Evolutionary conservation across 1,140 invertebrate species (phyloP).

Genomic region (Ips nitidus): DNA sequence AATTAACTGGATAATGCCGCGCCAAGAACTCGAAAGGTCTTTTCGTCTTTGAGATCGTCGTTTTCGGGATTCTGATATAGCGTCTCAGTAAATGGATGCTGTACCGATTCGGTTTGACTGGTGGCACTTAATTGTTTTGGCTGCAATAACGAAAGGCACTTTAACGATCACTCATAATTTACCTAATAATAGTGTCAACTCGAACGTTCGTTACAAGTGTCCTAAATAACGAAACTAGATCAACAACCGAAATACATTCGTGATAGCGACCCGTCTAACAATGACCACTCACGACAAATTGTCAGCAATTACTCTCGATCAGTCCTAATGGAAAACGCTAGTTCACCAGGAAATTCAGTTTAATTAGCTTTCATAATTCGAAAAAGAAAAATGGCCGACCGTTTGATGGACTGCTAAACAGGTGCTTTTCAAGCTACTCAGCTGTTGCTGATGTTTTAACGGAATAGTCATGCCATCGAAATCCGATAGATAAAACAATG

Average conservation of each 20-base stretch:
- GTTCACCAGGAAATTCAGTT: conserved; percentile 35
- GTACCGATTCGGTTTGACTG: no score
- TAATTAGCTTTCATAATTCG: conserved; percentile 39
- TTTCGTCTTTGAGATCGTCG: no score
- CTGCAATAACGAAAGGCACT: no score
- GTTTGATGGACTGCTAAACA: conserved; percentile 36
- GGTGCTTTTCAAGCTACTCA: conserved; percentile 26
- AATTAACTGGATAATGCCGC: conserved; percentile 18
- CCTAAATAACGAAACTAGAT: conserved; percentile 14
- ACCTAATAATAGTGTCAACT: neutral
- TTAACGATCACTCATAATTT: neutral
- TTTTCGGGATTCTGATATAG: no score
- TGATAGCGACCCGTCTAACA: conserved; percentile 10
- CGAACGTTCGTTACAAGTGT: conserved; percentile 10
- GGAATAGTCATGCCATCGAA: conserved; percentile 27
- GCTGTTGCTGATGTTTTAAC: conserved; percentile 28
- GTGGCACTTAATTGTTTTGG: no score
- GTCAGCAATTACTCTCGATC: conserved; percentile 35
- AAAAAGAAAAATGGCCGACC: conserved; percentile 33
- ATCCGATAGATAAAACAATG: conserved; percentile 22
- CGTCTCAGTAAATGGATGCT: no score
- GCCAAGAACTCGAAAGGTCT: neutral
- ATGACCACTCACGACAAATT: conserved; percentile 29
- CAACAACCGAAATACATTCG: neutral
- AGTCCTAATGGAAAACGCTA: conserved; percentile 37